Base-by-base conservation (phyloP, 2,888 invertebrate genomes). In the Pristionchus arcanus region DNA sequence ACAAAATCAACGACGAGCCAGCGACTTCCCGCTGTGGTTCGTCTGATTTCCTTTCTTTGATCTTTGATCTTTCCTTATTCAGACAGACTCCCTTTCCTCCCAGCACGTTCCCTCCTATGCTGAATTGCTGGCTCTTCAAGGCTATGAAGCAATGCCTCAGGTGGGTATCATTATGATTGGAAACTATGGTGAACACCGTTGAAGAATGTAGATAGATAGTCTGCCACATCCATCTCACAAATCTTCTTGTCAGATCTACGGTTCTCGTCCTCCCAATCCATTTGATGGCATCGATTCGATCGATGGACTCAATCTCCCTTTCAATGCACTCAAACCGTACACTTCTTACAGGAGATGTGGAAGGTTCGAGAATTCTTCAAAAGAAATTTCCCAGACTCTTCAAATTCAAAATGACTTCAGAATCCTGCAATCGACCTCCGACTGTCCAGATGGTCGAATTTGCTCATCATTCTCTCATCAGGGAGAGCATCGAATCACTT, bases 361-460 rank as follows among this genome's bases (percentile, higher is more conserved):
- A 74, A 49, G 74, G 87, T 74, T n/a, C 9, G 55, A 68, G 4
- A 1, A 55, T 42, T 87, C 16, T 31, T 49, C 25, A n/a, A 1
- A 19, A 28, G 4, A 59, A 37, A 19, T 68, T 4, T 25, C 66
- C 1, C 11, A 15, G 28, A 49, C 42, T 49, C n/a, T 63, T 16
- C 7, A n/a, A 9, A 59, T 55, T 83, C 34, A 0, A 13, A 49
- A n/a, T 83, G 0, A n/a, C 21, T 87, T 34, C 87, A 88, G 87
- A 15, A 31, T 88, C 11, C 49, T 25, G 0, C 83, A 59, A 53
- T 89, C 89, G 3, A 37, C 42, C 0, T 37, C 66, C 37, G 83
- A 89, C 4, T 89, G 89, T 83, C 89, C 89, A 19, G 89, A 89
- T 83, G 89, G 81, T 42, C 59, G 83, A 49, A 74, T 89, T 25